Evolutionary conservation across 2,888 invertebrate species (phyloP), one percentile per base, ranked within the genome.

Genomic region (Linnaemya tessellans): DNA sequence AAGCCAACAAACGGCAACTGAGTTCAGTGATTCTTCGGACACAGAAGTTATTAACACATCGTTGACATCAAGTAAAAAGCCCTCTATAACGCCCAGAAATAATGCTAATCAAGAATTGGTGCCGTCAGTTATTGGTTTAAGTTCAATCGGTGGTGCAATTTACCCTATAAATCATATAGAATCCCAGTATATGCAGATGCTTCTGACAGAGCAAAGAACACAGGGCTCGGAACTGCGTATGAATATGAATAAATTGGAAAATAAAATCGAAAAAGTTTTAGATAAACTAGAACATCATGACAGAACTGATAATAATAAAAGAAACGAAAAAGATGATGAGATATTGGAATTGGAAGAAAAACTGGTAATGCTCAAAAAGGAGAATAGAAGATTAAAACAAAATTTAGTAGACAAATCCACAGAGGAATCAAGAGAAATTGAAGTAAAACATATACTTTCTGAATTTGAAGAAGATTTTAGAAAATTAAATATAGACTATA

Each of bases 151-250:
- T 4, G 15, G 25, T 15, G 18, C 67, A 3, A 41, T 74, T 3
- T 82, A 80, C 71, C 54, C 84, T 46, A 35, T 64, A 80, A 43
- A 87, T 88, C 60, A 80, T 88, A 58, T 88, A 87, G 89, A 92
- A 1, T 89, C 92, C 87, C 93, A 94, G 60, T 93, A 93, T 84
- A 89, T 94, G 56, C 94, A 94, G 86, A 91, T 95, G 87, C 92
- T 95, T 82, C 89, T 95, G 68, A 92, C 94, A 3, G 95, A 95
- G 91, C 94, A 94, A 75, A 92, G 95, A 85, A 94, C 94, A 20
- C 95, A 95, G 83, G 95, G 95, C 89, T 93, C 94, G 10, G 96
- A 96, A 90, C 91, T 96, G n/a, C 93, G 95, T 86, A 93, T 95
- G 92, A 94, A 94, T 87, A 92, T 96, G 84, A 92, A 94, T n/a